Evolutionary conservation across 1,140 invertebrate genomes (phyloP), one percentile per base, ranked within the genome.

Genomic region (Magallana ariakensis): DNA sequence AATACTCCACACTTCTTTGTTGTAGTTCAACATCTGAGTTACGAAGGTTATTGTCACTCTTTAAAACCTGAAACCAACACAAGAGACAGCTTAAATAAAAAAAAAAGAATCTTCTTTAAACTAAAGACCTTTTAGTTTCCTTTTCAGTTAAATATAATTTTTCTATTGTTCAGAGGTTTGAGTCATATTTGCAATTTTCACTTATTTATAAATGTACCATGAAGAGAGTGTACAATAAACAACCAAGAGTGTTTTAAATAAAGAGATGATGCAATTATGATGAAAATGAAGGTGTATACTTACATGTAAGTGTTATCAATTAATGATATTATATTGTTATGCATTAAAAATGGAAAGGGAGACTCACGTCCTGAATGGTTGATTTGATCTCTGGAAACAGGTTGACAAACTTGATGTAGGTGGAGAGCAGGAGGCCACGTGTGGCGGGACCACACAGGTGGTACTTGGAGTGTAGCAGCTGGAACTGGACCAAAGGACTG

Each of bases 381-480:
- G 95, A 96, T 95, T 99, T 98, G 91, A 99, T 99, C 96, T 99
- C 99, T 55, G 99, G 98, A 95, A 99, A 99, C 22, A 99, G 95
- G 96, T 99, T 99, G 86, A 99, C 97, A 94, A 99, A 99, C 95
- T 99, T 99, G 84, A 99, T 98, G 92, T 99, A 99, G 0, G 99
- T 99, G 33, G 99, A 99, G 46, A 99, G 96, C 22, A 99, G 95
- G 10, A 99, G 95, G 84, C 98, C 99, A 91, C 99, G 96, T 1
- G 99, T 99, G 95, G 98, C 97, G 80, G 98, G 97, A 85, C 98
- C 98, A 95, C 99, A 99, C 84, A 99, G 95, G 95, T 99, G 99
- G 89, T 93, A 95, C 91, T 99, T 99, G 92, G 98, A 99, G 96
- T 99, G 98, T 91, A 99, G 96, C 57, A 99, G 95, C 95, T 99